These are phyloP conservation scores for Smittia aterrima DNA, from an alignment of 2,888 invertebrate genomes.

Conservation along the genomic window DNA sequence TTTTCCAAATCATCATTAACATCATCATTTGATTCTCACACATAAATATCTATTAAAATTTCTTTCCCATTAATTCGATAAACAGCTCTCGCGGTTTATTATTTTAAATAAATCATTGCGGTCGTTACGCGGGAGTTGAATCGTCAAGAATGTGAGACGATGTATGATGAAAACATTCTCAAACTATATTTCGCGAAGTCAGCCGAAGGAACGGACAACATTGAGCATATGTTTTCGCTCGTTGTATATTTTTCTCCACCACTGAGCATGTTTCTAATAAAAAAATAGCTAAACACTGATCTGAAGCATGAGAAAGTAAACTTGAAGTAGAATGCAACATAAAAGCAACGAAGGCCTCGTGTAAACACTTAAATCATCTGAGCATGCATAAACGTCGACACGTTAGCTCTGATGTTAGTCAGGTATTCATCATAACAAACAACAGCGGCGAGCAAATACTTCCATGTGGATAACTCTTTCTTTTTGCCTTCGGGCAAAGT, in stretches of 20 bases:
- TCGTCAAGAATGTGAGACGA: too few relatives aligned
- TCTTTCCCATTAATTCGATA: constrained; percentile 10
- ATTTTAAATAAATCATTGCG: constrained; percentile 33
- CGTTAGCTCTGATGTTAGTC: not conserved
- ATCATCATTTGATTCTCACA: constrained; percentile 40
- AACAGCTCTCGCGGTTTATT: constrained; percentile 15
- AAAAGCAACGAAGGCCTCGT: not conserved
- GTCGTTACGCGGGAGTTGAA: too few relatives aligned
- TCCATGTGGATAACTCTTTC: not conserved
- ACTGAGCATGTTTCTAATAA: not conserved
- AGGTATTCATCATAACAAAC: constrained; percentile 38
- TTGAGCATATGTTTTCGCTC: not conserved
- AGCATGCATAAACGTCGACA: not conserved
- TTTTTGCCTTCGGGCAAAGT: not conserved
- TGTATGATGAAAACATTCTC: too few relatives aligned
- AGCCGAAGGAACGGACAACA: too few relatives aligned
- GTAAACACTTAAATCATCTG: constrained; percentile 7
- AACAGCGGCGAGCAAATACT: not conserved
- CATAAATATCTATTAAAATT: constrained; percentile 37
- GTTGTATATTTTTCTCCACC: not conserved
- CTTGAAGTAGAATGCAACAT: not conserved
- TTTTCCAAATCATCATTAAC: constrained; percentile 40
- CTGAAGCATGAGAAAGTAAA: not conserved
- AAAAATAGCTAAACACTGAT: too few relatives aligned
- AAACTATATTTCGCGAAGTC: too few relatives aligned